Conservation (phyloP, 1,140 invertebrate genomes). For the Helicoverpa armigera region DNA sequence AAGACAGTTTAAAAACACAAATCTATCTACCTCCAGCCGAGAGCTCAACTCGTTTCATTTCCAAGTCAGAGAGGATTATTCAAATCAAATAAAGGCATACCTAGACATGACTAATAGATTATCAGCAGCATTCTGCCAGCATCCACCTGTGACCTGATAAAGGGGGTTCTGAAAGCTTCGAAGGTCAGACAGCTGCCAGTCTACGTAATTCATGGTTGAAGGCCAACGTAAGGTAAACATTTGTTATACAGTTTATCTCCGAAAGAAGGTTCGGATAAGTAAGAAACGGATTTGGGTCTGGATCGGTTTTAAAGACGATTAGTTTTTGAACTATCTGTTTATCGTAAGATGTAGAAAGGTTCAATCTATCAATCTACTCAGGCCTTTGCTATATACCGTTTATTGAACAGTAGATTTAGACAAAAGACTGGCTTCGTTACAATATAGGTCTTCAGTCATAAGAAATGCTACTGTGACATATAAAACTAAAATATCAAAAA, state of each 20-base stretch:
- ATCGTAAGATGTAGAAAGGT: too few species aligned
- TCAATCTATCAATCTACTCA: too few species aligned
- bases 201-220: constrained; percentile 2
- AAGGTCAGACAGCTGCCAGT: not conserved
- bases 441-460: too few species aligned
- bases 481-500: too few species aligned
- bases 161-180: constrained; percentile 1
- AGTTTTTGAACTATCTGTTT: not conserved
- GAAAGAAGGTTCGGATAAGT: not conserved
- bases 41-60: not conserved
- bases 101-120: constrained; percentile 7
- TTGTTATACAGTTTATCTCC: not conserved
- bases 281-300: not conserved
- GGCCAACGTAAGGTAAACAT: not conserved
- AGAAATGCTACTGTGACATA: too few species aligned
- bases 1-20: not conserved
- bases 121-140: not conserved
- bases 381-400: too few species aligned
- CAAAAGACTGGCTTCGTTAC: too few species aligned
- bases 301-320: not conserved
- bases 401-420: too few species aligned
- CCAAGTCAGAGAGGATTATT: not conserved
- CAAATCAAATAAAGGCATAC: not conserved
- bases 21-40: not conserved
- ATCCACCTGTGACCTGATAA: constrained; percentile 26